Evolutionary conservation across 2,797 vertebrate genomes (phyloP).

Genomic region (Neopelma chrysocephalum): DNA sequence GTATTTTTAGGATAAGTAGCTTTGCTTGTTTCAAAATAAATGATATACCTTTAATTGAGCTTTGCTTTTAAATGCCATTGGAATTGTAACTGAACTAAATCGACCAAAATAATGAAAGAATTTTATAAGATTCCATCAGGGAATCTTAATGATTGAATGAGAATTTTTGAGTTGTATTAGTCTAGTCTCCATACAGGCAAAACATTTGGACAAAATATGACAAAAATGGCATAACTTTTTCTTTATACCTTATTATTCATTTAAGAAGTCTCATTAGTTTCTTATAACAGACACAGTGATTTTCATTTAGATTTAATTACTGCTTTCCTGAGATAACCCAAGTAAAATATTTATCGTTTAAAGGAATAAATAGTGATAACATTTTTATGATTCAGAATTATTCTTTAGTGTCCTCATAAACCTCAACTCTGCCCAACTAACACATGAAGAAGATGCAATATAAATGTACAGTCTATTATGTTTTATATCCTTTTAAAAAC

Average conservation of each 20-base stretch:
- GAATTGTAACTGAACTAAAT: background rate
- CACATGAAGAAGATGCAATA: background rate
- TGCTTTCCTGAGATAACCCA: background rate
- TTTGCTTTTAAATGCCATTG: background rate
- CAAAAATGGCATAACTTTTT: background rate
- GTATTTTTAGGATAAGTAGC: background rate
- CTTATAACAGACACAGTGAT: background rate
- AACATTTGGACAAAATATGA: background rate
- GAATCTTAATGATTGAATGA: background rate
- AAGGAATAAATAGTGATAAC: background rate
- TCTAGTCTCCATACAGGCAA: background rate
- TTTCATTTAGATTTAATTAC: background rate
- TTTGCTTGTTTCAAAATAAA: background rate
- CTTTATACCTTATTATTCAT: background rate
- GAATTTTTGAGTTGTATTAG: background rate
- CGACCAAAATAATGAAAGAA: background rate
- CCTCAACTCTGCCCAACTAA: background rate
- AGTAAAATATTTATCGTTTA: background rate
- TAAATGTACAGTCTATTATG: background rate
- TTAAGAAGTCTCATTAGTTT: background rate
- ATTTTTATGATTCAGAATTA: background rate
- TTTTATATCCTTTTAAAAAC: background rate
- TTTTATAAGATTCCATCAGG: background rate
- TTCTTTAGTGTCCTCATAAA: background rate
- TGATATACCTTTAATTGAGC: background rate